Percentiles rank a stretch among this genome's conserved stretches.
These are phyloP conservation scores for Manis crassicaudata DNA, from an alignment of 2,797 vertebrate genomes.

Conservation along the genomic window DNA sequence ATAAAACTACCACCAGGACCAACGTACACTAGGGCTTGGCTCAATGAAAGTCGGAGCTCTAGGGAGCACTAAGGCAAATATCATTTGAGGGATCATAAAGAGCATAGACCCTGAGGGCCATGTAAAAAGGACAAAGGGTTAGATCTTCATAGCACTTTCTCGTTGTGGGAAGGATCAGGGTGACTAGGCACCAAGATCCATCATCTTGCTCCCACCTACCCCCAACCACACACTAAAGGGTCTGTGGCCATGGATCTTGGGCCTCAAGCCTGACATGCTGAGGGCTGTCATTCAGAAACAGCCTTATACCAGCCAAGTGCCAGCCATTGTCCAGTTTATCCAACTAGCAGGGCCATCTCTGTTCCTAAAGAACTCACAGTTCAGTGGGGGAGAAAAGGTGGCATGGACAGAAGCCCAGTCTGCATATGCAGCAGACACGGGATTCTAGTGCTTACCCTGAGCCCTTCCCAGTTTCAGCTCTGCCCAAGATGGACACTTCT, in stretches of 20 bases:
- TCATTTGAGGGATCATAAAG: neutral
- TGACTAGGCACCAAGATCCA: neutral
- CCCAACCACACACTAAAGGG: accelerated
- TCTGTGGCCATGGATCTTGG: neutral
- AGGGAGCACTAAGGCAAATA: accelerated
- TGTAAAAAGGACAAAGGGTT: neutral
- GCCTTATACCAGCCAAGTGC: neutral
- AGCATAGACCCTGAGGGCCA: neutral
- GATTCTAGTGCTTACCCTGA: accelerated
- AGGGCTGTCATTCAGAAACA: no score
- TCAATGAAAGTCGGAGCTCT: neutral
- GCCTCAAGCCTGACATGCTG: neutral
- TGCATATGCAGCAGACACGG: neutral
- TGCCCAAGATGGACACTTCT: accelerated
- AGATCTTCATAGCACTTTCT: neutral
- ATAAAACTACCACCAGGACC: neutral
- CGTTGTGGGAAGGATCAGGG: neutral
- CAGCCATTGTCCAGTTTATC: neutral
- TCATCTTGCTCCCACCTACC: neutral
- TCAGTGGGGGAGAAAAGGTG: no score
- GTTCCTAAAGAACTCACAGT: neutral
- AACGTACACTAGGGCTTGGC: no score
- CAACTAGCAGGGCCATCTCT: neutral
- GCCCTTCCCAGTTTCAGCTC: neutral
- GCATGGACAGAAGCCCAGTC: neutral